Evolutionary conservation across 2,888 invertebrate species (phyloP).

Genomic region (Cosmopolites sordidus): DNA sequence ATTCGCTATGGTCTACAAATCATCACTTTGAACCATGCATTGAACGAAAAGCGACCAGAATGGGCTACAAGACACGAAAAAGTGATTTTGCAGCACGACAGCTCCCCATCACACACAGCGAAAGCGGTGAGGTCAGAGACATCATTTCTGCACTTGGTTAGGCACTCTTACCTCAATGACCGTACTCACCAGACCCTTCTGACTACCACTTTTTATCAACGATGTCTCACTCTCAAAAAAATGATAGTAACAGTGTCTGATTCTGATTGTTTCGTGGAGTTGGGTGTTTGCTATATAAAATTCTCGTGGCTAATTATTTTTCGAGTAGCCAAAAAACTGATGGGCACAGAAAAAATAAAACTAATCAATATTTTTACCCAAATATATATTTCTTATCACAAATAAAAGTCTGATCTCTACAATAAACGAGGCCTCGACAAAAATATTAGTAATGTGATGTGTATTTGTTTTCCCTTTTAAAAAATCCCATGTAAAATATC

Average conservation of each 20-base stretch:
- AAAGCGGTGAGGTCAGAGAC: no score
- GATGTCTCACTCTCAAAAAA: no score
- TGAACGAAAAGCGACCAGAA: no score
- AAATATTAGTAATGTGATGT: conserved; percentile 17
- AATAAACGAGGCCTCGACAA: conserved; percentile 22
- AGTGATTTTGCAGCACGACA: no score
- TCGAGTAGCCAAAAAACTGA: conserved; percentile 23
- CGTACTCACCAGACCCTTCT: no score
- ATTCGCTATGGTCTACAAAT: no score
- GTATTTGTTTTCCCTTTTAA: neutral
- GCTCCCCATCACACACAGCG: no score
- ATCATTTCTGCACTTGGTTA: no score
- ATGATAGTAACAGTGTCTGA: conserved; percentile 5
- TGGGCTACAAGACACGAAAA: no score
- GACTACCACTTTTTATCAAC: no score
- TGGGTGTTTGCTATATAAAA: conserved; percentile 7
- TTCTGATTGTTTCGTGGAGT: conserved; percentile 13
- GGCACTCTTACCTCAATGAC: no score
- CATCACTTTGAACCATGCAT: no score
- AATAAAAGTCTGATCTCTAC: conserved; percentile 28
- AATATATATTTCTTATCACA: conserved; percentile 44
- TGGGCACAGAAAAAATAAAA: conserved; percentile 36
- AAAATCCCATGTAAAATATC: neutral
- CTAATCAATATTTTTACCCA: conserved; percentile 39
- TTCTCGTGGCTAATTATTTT: neutral